Evolutionary conservation across 2,113 vertebrate species (phyloP), one percentile per base, ranked within the genome.

Genomic region (Poeciliopsis occidentalis): DNA sequence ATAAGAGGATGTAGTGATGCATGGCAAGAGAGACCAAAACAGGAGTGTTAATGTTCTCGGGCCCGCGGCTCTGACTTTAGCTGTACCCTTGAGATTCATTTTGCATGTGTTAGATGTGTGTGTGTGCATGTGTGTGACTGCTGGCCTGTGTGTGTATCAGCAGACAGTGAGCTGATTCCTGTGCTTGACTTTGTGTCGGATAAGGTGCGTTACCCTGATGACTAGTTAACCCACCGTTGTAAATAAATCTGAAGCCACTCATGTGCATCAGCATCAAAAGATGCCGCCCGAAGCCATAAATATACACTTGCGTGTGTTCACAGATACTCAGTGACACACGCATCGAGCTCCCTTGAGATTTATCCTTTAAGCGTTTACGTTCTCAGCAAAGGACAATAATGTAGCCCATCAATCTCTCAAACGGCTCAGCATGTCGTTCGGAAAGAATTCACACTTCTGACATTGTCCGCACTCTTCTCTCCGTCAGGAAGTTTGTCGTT

Each of bases 71-170:
- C 69, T 89, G 86, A 90, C 87, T 92, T 93, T 89, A 88, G 78
- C 79, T 79, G 39, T 89, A 89, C 77, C 91, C 89, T 92, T 93
- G 88, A 93, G 86, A 83, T 80, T 85, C 69, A 73, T 64, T 61
- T 73, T 72, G 77, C 71, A 65, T 70, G 84, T 67, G 76, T 61
- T 73, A 68, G 67, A 66, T 66, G 67, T 79, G 31, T 63, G 79
- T 60, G 80, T 66, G 47, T 19, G 32, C 39, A 51, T 57, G 67
- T 41, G 39, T 41, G 39, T 41, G 39, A 41, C 39, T 13, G 39
- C 39, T 79, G 34, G 34, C 34, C 34, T 0, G 34, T 1, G 27
- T 63, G 79, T 61, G 77, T 66, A 24, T 64, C 30, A n/a, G 12
- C 37, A 47, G 41, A 73, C 60, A 37, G 73, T 30, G 65, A 67